A percentile compares a stretch with the other conserved stretches of the same genome.
These are phyloP conservation scores for Neodiprion pinetum DNA, from an alignment of 1,140 invertebrate species.

Conservation along the genomic window DNA sequence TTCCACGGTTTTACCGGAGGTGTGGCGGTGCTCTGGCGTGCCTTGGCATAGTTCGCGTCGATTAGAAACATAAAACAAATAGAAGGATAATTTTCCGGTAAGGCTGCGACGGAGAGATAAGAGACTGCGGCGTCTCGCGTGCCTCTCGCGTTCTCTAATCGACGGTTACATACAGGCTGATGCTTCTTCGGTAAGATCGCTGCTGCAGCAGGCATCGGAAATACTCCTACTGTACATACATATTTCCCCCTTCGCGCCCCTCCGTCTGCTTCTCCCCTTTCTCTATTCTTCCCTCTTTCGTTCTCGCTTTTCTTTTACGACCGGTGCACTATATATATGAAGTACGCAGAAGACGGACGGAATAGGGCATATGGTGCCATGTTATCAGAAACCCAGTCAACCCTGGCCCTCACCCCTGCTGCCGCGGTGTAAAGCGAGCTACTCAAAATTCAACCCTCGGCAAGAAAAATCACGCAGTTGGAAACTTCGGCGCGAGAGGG, in stretches of 20 bases:
- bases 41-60: not conserved
- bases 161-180: constrained; percentile 10
- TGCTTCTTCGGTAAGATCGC: constrained; percentile 1
- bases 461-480: constrained; percentile 2
- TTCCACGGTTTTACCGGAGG: not conserved
- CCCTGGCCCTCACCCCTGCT: not conserved
- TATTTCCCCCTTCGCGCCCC: too few species aligned
- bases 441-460: constrained; percentile 6
- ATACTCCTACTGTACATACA: not conserved
- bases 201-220: not conserved
- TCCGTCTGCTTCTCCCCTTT: not conserved
- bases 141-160: constrained; percentile 9
- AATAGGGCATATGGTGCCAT: not conserved
- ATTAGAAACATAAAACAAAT: constrained; percentile 16
- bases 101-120: constrained; percentile 7
- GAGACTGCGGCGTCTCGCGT: not conserved
- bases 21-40: not conserved
- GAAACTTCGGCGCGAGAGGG: not conserved
- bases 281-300: constrained; percentile 8
- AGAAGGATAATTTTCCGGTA: constrained; percentile 7
- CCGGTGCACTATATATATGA: not conserved
- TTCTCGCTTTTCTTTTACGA: constrained; percentile 11
- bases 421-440: not conserved
- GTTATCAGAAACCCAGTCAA: constrained; percentile 2
- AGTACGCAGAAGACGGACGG: not conserved